Base-by-base conservation (phyloP, 2,797 vertebrate genomes). In the Oryzias sinensis region DNA sequence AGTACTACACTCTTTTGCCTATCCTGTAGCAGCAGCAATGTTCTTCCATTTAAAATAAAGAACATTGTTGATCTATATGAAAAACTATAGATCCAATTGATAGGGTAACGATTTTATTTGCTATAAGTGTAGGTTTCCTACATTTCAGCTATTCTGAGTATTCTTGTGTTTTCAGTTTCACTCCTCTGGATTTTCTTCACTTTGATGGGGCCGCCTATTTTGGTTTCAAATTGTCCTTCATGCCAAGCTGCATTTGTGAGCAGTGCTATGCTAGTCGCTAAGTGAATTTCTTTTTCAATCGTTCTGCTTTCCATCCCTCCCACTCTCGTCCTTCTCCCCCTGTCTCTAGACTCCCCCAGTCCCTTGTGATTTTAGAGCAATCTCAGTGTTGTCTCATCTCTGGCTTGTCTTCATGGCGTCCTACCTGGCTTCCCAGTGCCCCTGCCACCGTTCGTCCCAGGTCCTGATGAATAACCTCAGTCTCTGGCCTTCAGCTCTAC, bases 151-250 rank as follows among this genome's bases (percentile, higher is more conserved):
- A 70, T 67, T 74, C 53, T 58, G 27, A 22, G 43, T 37, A 43
- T 5, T 13, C 25, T 79, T 52, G 78, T 43, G 72, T 59, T 84
- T 70, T 74, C 72, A 45, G 62, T 83, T 76, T 83, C 66, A 62
- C 72, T 77, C 72, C 59, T 54, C 66, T 70, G 62, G 56, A 71
- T 92, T 90, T 88, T 89, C 88, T 94, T 89, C 70, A 87, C 92
- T 93, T 89, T 88, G 76, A 85, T 9, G 11, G 83, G 63, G 51
- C 74, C 80, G 59, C 82, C 90, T 91, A 88, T 91, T 91, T 87
- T 85, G 79, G 70, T 87, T 93, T 82, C 88, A 94, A 92, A 94
- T 93, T 95, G 92, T 88, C 93, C 93, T 94, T 95, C 93, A 93
- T 94, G 93, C 87, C 83, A 92, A 93, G 87, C 85, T 92, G 88